Base-by-base conservation (phyloP, 64 coral and sea anemone species). In the Catalaphyllia jardinei region DNA sequence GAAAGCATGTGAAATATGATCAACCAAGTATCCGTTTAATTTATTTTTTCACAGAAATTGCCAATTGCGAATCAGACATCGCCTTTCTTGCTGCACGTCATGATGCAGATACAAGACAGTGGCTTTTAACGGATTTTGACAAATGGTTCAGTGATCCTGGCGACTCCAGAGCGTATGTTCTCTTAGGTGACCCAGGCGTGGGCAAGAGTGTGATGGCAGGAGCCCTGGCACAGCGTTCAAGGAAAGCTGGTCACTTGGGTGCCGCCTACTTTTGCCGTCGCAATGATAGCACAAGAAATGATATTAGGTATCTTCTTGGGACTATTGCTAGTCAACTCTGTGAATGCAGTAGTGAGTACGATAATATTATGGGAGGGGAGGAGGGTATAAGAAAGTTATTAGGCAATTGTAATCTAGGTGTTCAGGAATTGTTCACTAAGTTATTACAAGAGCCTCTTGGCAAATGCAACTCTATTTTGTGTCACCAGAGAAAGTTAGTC, bases 141-240 rank as follows among this genome's bases (percentile, higher is more conserved):
- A 74, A 30, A 4, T 91, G 89, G 89, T 86, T 91, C 30, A 86
- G 63, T 74, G 63, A 38, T 62, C 57, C 89, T 49, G 51, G 8
- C 50, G 52, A 91, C 15, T 91, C 89, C 52, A 71, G 89, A 64
- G 80, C 89, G 1, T 91, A 86, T 31, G 80, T 91, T 16, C 72
- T 91, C 51, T 52, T 91, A 71, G 89, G 89, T 30, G 89, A 91
- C 76, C 71, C 89, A 39, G 89, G 67, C 25, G 60, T 91, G 17
- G 89, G 89, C 4, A 91, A 91, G 19, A 91, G 80, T 91, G 89
- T 91, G 10, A 63, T 91, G 35, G 89, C 89, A 60, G 89, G 79
- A 46, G 80, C 64, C 4, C 29, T 91, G 52, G 89, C 89, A 17
- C 71, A 91, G 62, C 25, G 60, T 39, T 38, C 39, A 46, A 22